Conservation (phyloP, 2,888 invertebrate species). For the Macropis europaea region DNA sequence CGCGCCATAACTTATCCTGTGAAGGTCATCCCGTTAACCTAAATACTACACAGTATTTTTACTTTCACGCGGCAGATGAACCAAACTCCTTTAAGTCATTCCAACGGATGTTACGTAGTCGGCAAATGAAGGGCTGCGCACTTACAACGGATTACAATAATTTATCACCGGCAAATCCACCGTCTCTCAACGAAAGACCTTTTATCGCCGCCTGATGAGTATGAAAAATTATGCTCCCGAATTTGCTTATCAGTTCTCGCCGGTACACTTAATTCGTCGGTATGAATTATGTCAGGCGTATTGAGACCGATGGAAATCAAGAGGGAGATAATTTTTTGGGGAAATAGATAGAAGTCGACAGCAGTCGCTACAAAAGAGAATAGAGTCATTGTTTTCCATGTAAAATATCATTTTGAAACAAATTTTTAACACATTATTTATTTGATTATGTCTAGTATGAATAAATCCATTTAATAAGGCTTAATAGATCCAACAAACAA, state of each 20-base stretch:
- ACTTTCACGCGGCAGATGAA: slow-evolving; percentile 63
- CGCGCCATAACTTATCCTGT: slow-evolving; percentile 45
- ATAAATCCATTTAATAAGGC: too few species aligned
- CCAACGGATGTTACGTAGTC: slow-evolving; percentile 58
- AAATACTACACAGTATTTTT: slow-evolving; percentile 60
- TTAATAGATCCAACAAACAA: too few species aligned
- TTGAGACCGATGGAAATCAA: too few species aligned
- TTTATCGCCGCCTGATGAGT: slow-evolving; percentile 10
- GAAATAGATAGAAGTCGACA: too few species aligned
- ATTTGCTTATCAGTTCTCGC: slow-evolving; percentile 33
- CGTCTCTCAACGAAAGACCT: not conserved
- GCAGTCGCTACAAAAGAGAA: too few species aligned
- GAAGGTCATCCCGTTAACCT: slow-evolving; percentile 54
- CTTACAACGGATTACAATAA: slow-evolving; percentile 54
- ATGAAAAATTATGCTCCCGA: slow-evolving; percentile 11
- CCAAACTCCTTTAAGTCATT: slow-evolving; percentile 50
- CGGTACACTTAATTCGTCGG: slow-evolving; percentile 3
- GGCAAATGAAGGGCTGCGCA: slow-evolving; percentile 55
- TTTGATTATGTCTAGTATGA: too few species aligned
- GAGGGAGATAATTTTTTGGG: too few species aligned
- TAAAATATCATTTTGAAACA: too few species aligned
- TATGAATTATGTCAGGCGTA: not conserved
- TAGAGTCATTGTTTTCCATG: too few species aligned
- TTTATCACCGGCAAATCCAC: slow-evolving; percentile 46
- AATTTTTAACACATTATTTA: too few species aligned